Evolutionary conservation across 2,113 vertebrate species (phyloP).

Genomic region (Probosciger aterrimus): DNA sequence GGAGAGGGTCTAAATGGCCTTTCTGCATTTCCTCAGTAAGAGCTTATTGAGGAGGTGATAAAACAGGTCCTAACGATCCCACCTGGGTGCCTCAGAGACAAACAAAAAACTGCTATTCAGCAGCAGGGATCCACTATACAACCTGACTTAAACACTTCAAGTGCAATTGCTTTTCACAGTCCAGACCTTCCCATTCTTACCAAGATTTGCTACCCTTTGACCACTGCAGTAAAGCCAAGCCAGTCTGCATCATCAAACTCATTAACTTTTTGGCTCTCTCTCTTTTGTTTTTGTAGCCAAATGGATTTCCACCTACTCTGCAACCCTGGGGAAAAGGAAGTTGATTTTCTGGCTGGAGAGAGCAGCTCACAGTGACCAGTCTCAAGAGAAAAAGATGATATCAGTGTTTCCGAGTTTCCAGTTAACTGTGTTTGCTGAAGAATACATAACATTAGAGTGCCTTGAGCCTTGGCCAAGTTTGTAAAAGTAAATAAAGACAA

Average conservation of each 20-base stretch:
- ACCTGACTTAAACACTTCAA: rapidly evolving
- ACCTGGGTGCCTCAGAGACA: not conserved
- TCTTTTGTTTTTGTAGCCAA: not conserved
- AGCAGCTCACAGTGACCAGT: not conserved
- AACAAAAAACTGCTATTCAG: not conserved
- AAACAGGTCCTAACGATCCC: not conserved
- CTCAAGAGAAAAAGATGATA: constrained; percentile 35
- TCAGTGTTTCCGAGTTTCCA: constrained; percentile 21
- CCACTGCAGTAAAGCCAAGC: not conserved
- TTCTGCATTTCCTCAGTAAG: not conserved
- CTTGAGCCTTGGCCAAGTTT: constrained; percentile 28
- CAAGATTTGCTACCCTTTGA: not conserved
- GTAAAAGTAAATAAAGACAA: constrained; percentile 53
- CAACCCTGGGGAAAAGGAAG: not conserved
- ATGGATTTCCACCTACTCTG: not conserved
- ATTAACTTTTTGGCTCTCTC: not conserved
- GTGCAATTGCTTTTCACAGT: not conserved
- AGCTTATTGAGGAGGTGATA: not conserved
- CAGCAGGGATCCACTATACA: not conserved
- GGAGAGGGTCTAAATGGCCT: not conserved
- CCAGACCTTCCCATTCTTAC: not conserved
- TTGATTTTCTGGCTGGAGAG: not conserved
- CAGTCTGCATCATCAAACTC: not conserved
- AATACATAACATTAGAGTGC: constrained; percentile 10
- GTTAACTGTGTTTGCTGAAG: constrained; percentile 58